Evolutionary conservation across 92 coral and sea anemone genomes (phyloP).

Genomic region (Porites cylindrica): DNA sequence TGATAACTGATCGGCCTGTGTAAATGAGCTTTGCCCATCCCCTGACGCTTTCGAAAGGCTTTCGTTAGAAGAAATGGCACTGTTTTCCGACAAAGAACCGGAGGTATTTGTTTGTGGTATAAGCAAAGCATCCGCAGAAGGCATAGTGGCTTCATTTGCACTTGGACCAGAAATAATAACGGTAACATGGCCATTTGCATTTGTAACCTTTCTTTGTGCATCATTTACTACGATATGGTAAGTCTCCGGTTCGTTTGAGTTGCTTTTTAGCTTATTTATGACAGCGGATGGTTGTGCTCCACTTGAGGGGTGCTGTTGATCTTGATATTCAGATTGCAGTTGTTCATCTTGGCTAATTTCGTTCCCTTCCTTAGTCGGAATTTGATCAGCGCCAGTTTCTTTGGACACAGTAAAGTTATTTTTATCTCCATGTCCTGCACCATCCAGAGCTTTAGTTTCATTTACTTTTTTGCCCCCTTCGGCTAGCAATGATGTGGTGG

Average conservation of each 20-base stretch:
- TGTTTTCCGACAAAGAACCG: neutral
- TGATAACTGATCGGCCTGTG: neutral
- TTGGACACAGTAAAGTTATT: slow-evolving; percentile 7
- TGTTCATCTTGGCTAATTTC: neutral
- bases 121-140: slow-evolving; percentile 10
- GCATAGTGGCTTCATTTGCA: slow-evolving; percentile 30
- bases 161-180: slow-evolving; percentile 55
- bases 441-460: neutral
- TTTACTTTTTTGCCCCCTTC: neutral
- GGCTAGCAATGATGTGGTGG: neutral
- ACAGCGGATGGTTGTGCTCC: slow-evolving; percentile 16
- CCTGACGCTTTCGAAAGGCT: neutral
- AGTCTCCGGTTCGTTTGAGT: slow-evolving; percentile 29
- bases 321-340: neutral
- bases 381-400: slow-evolving; percentile 11
- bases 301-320: neutral
- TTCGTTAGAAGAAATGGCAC: neutral
- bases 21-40: neutral
- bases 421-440: neutral
- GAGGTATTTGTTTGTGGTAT: slow-evolving; percentile 37
- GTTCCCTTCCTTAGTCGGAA: neutral
- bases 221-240: slow-evolving; percentile 35
- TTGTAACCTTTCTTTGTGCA: slow-evolving; percentile 36
- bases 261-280: slow-evolving; percentile 17
- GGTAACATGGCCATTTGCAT: slow-evolving; percentile 50